phyloP scores from a whole-genome alignment of 2,113 vertebrate species.

The Lepidothrix coronata region DNA sequence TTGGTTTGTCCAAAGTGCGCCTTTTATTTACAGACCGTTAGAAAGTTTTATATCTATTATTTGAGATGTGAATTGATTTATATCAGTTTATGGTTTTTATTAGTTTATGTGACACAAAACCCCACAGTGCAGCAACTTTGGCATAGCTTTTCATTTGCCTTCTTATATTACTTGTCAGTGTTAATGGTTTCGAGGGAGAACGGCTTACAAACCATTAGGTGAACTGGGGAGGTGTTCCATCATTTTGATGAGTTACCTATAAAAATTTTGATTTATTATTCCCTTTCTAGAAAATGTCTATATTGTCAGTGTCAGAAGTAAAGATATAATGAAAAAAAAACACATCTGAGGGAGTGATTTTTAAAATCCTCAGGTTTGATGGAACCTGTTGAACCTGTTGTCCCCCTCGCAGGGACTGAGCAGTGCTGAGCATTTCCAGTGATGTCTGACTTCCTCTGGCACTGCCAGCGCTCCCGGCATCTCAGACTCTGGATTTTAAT shows the following conservation, averaged over 20 bases:
- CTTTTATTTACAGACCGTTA: neutral
- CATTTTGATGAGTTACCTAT: neutral
- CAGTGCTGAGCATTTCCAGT: neutral
- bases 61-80: constrained; percentile 12
- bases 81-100: neutral
- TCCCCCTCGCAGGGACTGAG: neutral
- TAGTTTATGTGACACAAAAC: neutral
- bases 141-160: neutral
- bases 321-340: neutral
- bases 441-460: constrained; percentile 26
- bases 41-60: neutral
- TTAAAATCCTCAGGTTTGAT: neutral
- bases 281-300: neutral
- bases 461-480: neutral
- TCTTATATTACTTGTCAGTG: neutral
- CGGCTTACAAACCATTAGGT: neutral
- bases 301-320: neutral
- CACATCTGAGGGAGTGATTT: neutral
- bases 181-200: constrained; percentile 1
- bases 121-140: neutral
- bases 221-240: neutral
- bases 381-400: neutral
- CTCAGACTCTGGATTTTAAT: neutral
- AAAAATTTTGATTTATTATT: neutral
- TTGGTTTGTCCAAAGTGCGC: neutral